A percentile compares a stretch with the other conserved stretches of the same genome.
Conservation (phyloP, 2,888 invertebrate genomes). For the Pollenia angustigena region DNA sequence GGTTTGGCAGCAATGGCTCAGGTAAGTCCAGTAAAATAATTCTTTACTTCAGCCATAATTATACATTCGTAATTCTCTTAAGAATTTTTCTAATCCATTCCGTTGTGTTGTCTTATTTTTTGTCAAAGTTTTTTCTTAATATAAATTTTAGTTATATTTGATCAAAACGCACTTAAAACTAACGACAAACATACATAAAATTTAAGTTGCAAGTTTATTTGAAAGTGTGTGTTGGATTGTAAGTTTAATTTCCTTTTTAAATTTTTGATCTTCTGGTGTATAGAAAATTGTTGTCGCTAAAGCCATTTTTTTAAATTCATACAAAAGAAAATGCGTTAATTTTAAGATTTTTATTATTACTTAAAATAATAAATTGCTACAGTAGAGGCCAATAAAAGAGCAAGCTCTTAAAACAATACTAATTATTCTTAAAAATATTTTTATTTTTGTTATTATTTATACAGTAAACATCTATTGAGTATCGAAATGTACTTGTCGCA, state of each 20-base stretch:
- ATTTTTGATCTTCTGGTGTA: slow-evolving; percentile 9
- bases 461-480: no score
- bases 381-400: neutral
- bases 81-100: no score
- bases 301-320: slow-evolving; percentile 19
- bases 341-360: slow-evolving; percentile 45
- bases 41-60: neutral
- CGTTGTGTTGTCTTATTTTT: neutral
- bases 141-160: slow-evolving; percentile 41
- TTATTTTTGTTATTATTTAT: neutral
- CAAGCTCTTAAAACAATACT: no score
- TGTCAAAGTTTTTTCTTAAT: slow-evolving; percentile 32
- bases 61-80: neutral
- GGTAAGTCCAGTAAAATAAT: slow-evolving; percentile 84
- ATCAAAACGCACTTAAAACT: slow-evolving; percentile 46
- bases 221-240: neutral
- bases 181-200: neutral
- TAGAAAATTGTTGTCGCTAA: slow-evolving; percentile 61
- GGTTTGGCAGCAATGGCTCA: slow-evolving; percentile 88
- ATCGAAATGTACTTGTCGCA: no score
- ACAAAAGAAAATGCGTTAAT: slow-evolving; percentile 44
- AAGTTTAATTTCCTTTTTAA: slow-evolving; percentile 45
- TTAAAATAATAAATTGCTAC: slow-evolving; percentile 19
- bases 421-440: neutral
- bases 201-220: neutral